These are phyloP conservation scores for Picus viridis DNA, from an alignment of 2,797 vertebrate species.

Conservation along the genomic window DNA sequence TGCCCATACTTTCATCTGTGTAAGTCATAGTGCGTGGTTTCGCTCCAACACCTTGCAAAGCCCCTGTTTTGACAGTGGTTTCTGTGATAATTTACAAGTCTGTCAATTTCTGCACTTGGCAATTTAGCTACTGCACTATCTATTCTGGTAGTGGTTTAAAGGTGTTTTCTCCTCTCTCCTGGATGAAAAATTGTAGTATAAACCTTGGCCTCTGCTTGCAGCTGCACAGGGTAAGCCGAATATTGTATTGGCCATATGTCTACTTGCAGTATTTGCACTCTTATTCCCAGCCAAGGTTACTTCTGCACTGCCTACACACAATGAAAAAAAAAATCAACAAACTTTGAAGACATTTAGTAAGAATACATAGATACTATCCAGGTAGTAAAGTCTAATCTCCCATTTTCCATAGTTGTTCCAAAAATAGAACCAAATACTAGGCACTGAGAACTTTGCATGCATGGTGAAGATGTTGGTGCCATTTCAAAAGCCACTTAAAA, in stretches of 20 bases:
- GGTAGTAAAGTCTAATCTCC: background rate
- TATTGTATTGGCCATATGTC: background rate
- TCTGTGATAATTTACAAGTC: constrained; percentile 55
- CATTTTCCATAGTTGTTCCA: background rate
- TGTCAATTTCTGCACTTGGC: constrained; percentile 44
- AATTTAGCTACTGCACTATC: constrained; percentile 53
- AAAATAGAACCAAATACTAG: background rate
- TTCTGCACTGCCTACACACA: background rate
- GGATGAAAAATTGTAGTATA: constrained; percentile 53
- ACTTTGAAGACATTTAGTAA: background rate
- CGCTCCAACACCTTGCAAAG: constrained; percentile 32
- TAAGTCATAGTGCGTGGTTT: constrained; percentile 32
- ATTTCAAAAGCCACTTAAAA: constrained; percentile 5
- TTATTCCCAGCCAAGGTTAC: background rate
- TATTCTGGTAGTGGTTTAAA: constrained; percentile 15
- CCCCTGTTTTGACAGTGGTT: constrained; percentile 51
- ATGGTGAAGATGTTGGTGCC: background rate
- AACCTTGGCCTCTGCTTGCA: constrained; percentile 39
- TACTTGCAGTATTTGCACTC: background rate
- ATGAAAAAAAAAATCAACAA: background rate
- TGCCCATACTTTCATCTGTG: constrained; percentile 28
- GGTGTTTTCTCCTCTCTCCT: constrained; percentile 22
- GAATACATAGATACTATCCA: background rate
- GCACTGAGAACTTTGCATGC: background rate
- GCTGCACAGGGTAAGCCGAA: background rate